Evolutionary conservation across 1,140 invertebrate species (phyloP), one percentile per base, ranked within the genome.

Genomic region (Pissodes strobi): DNA sequence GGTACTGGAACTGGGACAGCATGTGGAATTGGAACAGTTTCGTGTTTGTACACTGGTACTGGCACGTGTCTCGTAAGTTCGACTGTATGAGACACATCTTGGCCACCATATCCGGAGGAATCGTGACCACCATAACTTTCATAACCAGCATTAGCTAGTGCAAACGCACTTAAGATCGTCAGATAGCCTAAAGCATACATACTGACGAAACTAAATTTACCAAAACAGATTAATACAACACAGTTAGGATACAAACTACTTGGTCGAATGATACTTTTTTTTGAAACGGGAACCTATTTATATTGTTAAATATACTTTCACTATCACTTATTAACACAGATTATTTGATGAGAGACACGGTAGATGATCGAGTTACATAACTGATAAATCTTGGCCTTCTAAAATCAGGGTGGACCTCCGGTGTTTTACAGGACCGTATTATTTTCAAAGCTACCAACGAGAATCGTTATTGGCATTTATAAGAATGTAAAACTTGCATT

Each of bases 61-160:
- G 83, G 78, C 8, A 90, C 83, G 34, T 88, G 88, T 71, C 85
- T 87, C 15, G 85, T 84, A 27, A 89, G 9, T 76, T 90, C 87
- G 12, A 86, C 80, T 49, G 88, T 87, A 66, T 88, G 82, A 23
- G 83, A 82, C 2, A 86, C 82, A 9, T 72, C 72, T 41, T 74
- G 72, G 27, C n/a, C n/a, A n/a, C n/a, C n/a, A n/a, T n/a, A n/a
- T n/a, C n/a, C n/a, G n/a, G n/a, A n/a, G n/a, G n/a, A n/a, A n/a
- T n/a, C n/a, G n/a, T 73, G 72, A 17, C 9, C 25, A 27, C 25
- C 9, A 27, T 27, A 9, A 27, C 4, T 27, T 5, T 27, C 25
- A 27, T 27, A 75, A 25, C 72, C 67, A 52, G 70, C 73, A n/a
- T n/a, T n/a, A n/a, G n/a, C n/a, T n/a, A n/a, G n/a, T n/a, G n/a